A percentile compares a stretch with the other conserved stretches of the same genome.
These are phyloP conservation scores for Drosophila atripex DNA, from an alignment of 2,888 invertebrate genomes.

Conservation along the genomic window DNA sequence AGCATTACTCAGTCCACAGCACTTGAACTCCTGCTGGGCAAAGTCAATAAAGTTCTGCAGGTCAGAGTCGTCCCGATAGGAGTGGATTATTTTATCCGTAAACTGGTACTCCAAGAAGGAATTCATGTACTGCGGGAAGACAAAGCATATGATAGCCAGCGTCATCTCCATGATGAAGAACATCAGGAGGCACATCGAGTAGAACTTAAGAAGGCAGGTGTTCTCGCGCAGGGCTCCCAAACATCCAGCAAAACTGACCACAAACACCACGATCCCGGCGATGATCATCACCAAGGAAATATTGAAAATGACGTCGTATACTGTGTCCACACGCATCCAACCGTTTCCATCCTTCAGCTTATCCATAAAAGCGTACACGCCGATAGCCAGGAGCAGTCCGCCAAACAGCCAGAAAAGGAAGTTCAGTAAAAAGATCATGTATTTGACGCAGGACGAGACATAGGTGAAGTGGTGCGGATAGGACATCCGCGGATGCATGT, in stretches of 20 bases:
- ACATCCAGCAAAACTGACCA: conserved; percentile 97
- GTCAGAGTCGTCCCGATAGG: conserved; percentile 96
- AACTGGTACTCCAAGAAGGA: conserved; percentile 93
- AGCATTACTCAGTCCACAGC: conserved; percentile 95
- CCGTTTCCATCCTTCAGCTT: conserved; percentile 94
- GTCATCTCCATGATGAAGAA: conserved; percentile 96
- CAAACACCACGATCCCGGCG: conserved; percentile 94
- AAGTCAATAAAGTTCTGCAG: conserved; percentile 97
- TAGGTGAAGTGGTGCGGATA: conserved; percentile 83
- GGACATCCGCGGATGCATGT: conserved; percentile 78
- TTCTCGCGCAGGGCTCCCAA: conserved; percentile 92
- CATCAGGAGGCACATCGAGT: conserved; percentile 93
- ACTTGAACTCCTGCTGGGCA: conserved; percentile 92
- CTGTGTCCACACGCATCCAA: conserved; percentile 91
- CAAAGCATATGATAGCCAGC: conserved; percentile 95
- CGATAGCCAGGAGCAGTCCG: conserved; percentile 93
- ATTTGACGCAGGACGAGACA: conserved; percentile 83
- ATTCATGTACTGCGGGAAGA: conserved; percentile 95
- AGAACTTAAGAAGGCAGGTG: conserved; percentile 95
- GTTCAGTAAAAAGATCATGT: conserved; percentile 84
- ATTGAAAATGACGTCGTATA: conserved; percentile 95
- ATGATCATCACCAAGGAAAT: conserved; percentile 96
- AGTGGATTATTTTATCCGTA: conserved; percentile 95
- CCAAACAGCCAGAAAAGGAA: conserved; percentile 91
- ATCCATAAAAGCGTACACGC: conserved; percentile 95